Percentiles rank a stretch among this genome's conserved stretches.
phyloP scores from a whole-genome alignment of 2,113 vertebrate genomes.

The Rafetus swinhoei region DNA sequence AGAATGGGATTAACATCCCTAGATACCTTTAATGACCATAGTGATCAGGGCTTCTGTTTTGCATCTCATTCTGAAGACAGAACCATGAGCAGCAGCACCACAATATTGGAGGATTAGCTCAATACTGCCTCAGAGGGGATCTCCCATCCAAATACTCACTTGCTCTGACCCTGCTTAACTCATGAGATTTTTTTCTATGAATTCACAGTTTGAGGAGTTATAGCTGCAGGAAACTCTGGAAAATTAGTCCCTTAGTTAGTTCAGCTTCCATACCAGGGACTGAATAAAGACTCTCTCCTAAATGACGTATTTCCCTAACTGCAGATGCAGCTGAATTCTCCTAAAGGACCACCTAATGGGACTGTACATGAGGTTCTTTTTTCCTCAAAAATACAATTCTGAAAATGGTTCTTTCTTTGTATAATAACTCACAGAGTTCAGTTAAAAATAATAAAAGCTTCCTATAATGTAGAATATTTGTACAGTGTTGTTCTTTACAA shows the following conservation, averaged over 20 bases:
- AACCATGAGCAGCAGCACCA: background rate
- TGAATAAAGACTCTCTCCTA: background rate
- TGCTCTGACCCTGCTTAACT: constrained; percentile 6
- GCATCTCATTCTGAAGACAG: background rate
- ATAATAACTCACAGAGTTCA: background rate
- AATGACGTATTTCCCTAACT: constrained; percentile 21
- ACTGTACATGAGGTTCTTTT: constrained; percentile 6
- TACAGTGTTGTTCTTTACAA: background rate
- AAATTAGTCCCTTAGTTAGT: constrained; percentile 15
- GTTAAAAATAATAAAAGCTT: background rate
- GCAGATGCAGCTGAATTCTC: constrained; percentile 23
- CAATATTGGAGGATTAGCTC: constrained; percentile 22
- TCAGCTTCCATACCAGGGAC: constrained; percentile 12
- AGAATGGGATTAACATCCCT: background rate
- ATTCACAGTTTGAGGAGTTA: constrained; percentile 27
- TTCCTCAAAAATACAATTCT: constrained; percentile 38
- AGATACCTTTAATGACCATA: background rate
- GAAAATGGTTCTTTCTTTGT: background rate
- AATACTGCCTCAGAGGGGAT: background rate
- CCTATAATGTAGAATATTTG: background rate
- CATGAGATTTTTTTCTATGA: constrained; percentile 53
- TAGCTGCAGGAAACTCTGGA: constrained; percentile 10
- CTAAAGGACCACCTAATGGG: constrained; percentile 1
- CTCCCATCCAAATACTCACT: constrained; percentile 53
- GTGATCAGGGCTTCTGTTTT: background rate